Evolutionary conservation across 2,113 vertebrate species (phyloP), one percentile per base, ranked within the genome.

Genomic region (Sminthopsis crassicaudata): DNA sequence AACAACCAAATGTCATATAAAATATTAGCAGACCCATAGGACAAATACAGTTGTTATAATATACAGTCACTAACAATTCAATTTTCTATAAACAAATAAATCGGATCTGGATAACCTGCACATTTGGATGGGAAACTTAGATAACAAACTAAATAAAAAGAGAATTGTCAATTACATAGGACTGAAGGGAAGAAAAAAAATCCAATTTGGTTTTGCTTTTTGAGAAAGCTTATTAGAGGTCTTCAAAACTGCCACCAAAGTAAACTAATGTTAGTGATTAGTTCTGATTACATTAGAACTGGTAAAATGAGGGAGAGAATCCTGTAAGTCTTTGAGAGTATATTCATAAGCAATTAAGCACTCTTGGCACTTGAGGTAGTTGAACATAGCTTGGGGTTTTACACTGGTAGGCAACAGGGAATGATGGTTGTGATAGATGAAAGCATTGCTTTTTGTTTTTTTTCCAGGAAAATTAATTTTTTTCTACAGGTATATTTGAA

Each of bases 71-170:
- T 96, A 97, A 96, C 95, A 96, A 97, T 95, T n/a, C 24, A 50
- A 95, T 95, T 36, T 46, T 93, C 36, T 91, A 91, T 96, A 97
- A 97, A 96, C 96, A 97, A 96, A 95, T 96, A 96, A 95, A 97
- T 97, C 93, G 92, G 46, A 48, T 30, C 27, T 90, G 25, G 14
- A 48, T 90, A 26, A 92, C 67, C 91, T 93, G 54, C 84, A n/a
- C 95, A 94, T 94, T 94, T 97, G 92, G 93, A 94, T 91, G 93
- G 94, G 95, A 97, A 97, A 95, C 96, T 92, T 92, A 46, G 90
- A 92, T 88, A 90, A 92, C 52, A 90, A 36, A 90, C 53, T 23
- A 16, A 27, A 92, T 55, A 36, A 46, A 2, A 92, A 52, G 90
- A 96, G 89, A 93, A 90, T 60, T 84, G 67, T 92, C 67, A 89